Conservation (phyloP, 1,140 invertebrate genomes). For the Trinorchestia longiramus region DNA sequence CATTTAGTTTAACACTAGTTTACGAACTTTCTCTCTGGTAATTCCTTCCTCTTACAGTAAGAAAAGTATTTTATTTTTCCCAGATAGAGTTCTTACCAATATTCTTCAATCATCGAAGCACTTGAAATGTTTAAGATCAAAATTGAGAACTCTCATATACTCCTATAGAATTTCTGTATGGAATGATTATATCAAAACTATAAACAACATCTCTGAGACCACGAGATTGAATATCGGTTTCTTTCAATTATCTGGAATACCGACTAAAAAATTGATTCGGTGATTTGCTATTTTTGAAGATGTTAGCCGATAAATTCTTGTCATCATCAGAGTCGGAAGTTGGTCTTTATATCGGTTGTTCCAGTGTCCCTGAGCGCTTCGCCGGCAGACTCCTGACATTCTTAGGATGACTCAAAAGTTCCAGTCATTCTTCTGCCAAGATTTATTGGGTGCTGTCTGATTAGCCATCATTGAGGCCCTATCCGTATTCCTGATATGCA, state of each 20-base stretch:
- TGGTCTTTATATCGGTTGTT: slow-evolving; percentile 40
- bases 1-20: too few relatives aligned
- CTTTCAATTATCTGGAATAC: background rate
- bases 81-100: too few relatives aligned
- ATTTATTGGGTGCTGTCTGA: slow-evolving; percentile 26
- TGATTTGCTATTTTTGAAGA: background rate
- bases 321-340: slow-evolving; percentile 38
- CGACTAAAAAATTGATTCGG: background rate
- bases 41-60: too few relatives aligned
- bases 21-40: too few relatives aligned
- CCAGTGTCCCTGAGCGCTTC: background rate
- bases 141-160: too few relatives aligned
- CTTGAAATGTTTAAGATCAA: too few relatives aligned
- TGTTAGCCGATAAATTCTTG: slow-evolving; percentile 38
- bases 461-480: slow-evolving; percentile 18
- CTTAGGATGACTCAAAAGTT: slow-evolving; percentile 39
- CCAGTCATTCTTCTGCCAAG: background rate
- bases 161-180: too few relatives aligned
- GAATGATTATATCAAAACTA: too few relatives aligned
- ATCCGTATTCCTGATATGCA: background rate
- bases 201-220: too few relatives aligned
- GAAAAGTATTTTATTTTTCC: too few relatives aligned
- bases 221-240: background rate
- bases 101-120: too few relatives aligned
- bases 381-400: background rate